These are phyloP conservation scores for Himalopsyche japonica DNA, from an alignment of 2,888 invertebrate genomes.

Conservation along the genomic window DNA sequence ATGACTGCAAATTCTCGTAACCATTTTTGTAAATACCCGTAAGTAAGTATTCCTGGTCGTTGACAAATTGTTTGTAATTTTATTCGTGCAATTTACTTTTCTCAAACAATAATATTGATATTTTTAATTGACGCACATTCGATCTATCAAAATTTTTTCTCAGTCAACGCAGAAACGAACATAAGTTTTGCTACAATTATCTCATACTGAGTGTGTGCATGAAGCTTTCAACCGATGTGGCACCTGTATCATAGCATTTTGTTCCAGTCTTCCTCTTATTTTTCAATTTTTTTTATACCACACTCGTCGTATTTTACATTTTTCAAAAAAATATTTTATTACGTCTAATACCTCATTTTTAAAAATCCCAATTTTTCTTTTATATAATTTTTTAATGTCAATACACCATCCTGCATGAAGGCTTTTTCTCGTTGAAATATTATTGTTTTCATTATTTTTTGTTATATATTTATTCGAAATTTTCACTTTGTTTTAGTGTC, in stretches of 20 bases:
- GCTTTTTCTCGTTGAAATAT: not conserved
- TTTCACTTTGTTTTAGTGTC: not conserved
- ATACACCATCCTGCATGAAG: not conserved
- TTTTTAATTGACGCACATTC: not conserved
- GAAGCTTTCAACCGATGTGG: slow-evolving; percentile 20
- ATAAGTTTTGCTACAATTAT: not conserved
- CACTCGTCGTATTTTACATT: not conserved
- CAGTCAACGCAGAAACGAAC: not conserved
- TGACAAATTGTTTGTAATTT: too few relatives aligned
- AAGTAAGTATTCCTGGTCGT: not conserved
- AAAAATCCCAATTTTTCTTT: not conserved
- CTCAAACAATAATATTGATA: not conserved
- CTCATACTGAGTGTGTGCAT: slow-evolving; percentile 14
- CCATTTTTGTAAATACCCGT: not conserved
- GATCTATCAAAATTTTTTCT: not conserved
- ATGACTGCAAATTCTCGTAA: not conserved
- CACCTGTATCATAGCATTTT: slow-evolving; percentile 6
- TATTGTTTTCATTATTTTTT: not conserved
- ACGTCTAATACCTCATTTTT: not conserved
- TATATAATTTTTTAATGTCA: not conserved
- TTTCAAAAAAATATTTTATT: not conserved
- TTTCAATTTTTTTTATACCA: not conserved
- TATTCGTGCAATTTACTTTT: not conserved
- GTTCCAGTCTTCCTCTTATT: not conserved
- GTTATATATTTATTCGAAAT: not conserved